Base-by-base conservation (phyloP, 2,797 vertebrate species). In the Dermochelys coriacea region DNA sequence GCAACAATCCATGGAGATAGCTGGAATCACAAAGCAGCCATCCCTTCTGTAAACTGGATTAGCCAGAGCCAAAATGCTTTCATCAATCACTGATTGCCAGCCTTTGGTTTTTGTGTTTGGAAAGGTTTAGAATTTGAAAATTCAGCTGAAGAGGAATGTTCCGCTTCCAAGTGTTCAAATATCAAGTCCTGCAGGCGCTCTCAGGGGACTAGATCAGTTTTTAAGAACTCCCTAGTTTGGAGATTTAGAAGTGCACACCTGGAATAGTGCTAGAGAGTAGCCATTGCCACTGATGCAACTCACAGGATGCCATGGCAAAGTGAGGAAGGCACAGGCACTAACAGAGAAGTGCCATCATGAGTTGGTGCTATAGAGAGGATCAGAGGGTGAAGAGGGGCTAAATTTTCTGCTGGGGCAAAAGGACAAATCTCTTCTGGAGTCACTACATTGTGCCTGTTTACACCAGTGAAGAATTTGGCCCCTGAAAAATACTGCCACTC, bases 51-150 rank as follows among this genome's bases (percentile, higher is more conserved):
- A 89, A 95, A 92, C 74, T 91, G 79, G 71, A 90, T 95, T 95
- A 95, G 64, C 91, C 80, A 54, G 68, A 94, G 88, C 82, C n/a
- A 95, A 95, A 94, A 92, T 91, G 54, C 55, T 94, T 95, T 86
- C 54, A 82, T 94, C 59, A 87, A 54, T 80, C 3, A 3, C 41
- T 86, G 88, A 75, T 93, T 91, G n/a, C 45, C 47, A 95, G 77
- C 81, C 52, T 10, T 51, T 82, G 27, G 12, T 41, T 19, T 31
- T 45, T 12, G 0, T 18, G 61, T 86, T 85, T 50, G 8, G 27
- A 89, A 92, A 77, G 54, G 79, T 87, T 91, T 85, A 92, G 64
- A 74, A 96, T 90, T 85, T 75, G 59, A 86, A 49, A 80, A 79
- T 34, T 74, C 45, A 83, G 59, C 91, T 93, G 89, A 95, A 90